Evolutionary conservation across 2,113 vertebrate species (phyloP).

Genomic region (rat (Rattus norvegicus)): GRCr8 NC_086039.1:148588001-148588500

Average conservation of each 20-base stretch:
- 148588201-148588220: too few relatives aligned
- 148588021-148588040: background rate
- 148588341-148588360: background rate
- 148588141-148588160: background rate
- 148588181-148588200: background rate
- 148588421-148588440: too few relatives aligned
- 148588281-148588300: background rate
- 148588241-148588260: background rate
- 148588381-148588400: background rate
- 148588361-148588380: background rate
- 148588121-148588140: background rate
- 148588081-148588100: background rate
- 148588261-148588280: background rate
- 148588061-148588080: background rate
- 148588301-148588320: background rate
- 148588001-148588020: background rate
- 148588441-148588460: too few relatives aligned
- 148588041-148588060: background rate
- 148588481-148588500: background rate
- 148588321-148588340: background rate
- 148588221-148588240: background rate
- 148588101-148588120: background rate
- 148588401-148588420: background rate
- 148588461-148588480: background rate
- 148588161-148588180: background rate